phyloP scores from a whole-genome alignment of 92 coral and sea anemone genomes.

The Epizoanthus ramosus region DNA sequence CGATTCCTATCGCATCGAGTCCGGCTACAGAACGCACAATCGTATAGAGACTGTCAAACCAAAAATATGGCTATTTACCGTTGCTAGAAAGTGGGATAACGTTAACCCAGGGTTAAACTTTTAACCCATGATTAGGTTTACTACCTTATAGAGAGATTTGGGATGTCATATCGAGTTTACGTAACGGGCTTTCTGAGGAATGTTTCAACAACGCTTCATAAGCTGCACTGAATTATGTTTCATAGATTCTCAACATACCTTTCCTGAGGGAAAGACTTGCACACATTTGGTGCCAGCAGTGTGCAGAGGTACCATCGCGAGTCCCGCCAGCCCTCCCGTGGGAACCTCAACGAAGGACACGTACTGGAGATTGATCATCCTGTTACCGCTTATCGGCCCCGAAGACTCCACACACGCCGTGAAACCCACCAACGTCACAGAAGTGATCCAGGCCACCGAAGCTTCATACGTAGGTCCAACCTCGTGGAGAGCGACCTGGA shows the following conservation, averaged over 20 bases:
- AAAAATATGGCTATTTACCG: no score
- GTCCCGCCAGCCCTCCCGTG: constrained; percentile 43
- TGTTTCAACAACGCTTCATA: background rate
- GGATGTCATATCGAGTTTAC: no score
- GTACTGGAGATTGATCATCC: constrained; percentile 47
- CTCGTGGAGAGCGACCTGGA: constrained; percentile 50
- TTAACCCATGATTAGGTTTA: no score
- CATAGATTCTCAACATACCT: constrained; percentile 26
- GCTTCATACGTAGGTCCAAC: constrained; percentile 42
- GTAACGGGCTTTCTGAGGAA: no score
- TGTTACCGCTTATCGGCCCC: constrained; percentile 21
- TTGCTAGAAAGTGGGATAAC: no score
- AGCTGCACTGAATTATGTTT: no score
- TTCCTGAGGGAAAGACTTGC: constrained; percentile 31
- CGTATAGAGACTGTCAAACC: no score
- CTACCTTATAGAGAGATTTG: no score
- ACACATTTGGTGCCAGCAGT: constrained; percentile 72
- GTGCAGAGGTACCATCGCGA: constrained; percentile 42
- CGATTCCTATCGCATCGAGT: background rate
- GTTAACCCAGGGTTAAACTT: no score
- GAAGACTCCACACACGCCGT: constrained; percentile 58
- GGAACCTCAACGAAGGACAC: constrained; percentile 47
- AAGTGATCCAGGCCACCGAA: constrained; percentile 56
- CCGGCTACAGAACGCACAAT: no score
- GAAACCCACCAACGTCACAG: constrained; percentile 44